phyloP scores from a whole-genome alignment of 2,797 vertebrate species.

The Platalea minor region DNA sequence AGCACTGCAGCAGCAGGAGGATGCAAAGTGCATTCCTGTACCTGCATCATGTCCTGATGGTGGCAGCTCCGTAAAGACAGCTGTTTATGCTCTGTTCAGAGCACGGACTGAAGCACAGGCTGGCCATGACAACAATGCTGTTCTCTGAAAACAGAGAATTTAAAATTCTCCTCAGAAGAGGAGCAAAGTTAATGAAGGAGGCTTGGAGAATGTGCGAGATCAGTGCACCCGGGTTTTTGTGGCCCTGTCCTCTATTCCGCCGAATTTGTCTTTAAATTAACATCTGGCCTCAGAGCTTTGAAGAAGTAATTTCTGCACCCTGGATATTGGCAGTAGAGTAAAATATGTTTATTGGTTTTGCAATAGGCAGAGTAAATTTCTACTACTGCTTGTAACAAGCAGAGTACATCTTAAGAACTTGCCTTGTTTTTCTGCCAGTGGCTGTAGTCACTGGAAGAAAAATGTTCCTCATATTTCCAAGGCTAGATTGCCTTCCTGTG shows the following conservation, averaged over 20 bases:
- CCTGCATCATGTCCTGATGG: rapidly evolving
- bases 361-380: not conserved
- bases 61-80: not conserved
- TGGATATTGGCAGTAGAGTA: not conserved
- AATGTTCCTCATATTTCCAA: not conserved
- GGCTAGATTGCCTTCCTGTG: not conserved
- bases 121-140: not conserved
- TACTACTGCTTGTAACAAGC: not conserved
- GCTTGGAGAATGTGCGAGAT: not conserved
- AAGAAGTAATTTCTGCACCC: not conserved
- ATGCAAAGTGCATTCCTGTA: rapidly evolving
- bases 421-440: not conserved
- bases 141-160: not conserved
- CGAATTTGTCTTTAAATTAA: not conserved
- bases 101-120: not conserved
- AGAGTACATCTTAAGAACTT: not conserved
- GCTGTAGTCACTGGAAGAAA: not conserved
- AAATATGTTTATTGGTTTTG: not conserved
- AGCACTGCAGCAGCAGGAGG: not conserved
- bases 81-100: not conserved
- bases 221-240: not conserved
- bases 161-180: not conserved
- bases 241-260: not conserved
- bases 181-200: not conserved
- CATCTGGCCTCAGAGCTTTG: not conserved